These are phyloP conservation scores for Platycheirus albimanus DNA, from an alignment of 2,888 invertebrate genomes.

Conservation along the genomic window DNA sequence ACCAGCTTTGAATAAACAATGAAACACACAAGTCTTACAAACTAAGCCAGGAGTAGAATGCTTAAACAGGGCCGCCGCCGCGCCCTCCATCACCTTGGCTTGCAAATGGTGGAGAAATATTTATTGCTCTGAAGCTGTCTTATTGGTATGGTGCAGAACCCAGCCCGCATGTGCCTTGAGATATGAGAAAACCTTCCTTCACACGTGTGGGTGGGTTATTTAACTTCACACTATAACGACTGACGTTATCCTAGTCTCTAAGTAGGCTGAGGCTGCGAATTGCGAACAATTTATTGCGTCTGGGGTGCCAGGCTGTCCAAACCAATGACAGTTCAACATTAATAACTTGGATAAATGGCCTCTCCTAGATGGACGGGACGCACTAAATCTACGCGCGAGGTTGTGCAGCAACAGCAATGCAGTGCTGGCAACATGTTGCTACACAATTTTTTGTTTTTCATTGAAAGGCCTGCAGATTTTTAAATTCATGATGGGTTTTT, in stretches of 20 bases:
- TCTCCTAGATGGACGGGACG: conserved; percentile 10
- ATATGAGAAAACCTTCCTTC: conserved; percentile 27
- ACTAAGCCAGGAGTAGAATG: neutral
- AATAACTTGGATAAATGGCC: conserved; percentile 28
- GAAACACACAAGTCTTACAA: conserved; percentile 18
- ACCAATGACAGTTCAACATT: conserved; percentile 29
- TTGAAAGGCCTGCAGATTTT: too few species aligned
- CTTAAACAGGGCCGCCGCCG: conserved; percentile 42
- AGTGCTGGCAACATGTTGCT: conserved; percentile 47
- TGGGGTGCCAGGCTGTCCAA: conserved; percentile 36
- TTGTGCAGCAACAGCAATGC: neutral
- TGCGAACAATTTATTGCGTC: conserved; percentile 48
- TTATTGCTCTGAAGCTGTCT: conserved; percentile 12
- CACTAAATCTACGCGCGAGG: conserved; percentile 11
- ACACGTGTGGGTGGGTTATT: conserved; percentile 49
- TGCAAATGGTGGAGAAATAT: conserved; percentile 1
- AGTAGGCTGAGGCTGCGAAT: conserved; percentile 57
- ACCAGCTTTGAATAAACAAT: conserved; percentile 60
- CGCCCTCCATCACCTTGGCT: neutral
- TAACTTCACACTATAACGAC: conserved; percentile 16
- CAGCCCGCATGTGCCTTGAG: neutral
- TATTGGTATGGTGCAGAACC: neutral
- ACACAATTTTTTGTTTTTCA: neutral
- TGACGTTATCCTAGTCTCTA: conserved; percentile 16
- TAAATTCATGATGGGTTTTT: neutral